A percentile compares a stretch with the other conserved stretches of the same genome.
phyloP scores from a whole-genome alignment of 2,797 vertebrate species.

The Triplophysa yarkandensis region DNA sequence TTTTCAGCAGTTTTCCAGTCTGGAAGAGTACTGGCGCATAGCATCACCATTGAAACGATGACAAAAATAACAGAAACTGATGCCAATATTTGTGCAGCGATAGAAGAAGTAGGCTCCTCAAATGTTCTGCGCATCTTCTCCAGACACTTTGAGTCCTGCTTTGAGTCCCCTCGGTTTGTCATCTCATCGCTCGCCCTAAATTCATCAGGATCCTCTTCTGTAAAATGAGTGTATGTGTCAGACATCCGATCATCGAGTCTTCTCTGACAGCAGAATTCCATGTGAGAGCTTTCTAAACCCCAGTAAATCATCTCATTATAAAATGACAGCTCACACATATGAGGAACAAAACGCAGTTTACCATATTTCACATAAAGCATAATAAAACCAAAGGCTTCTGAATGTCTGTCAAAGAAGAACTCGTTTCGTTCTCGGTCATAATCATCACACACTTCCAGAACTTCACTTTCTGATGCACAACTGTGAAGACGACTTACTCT shows the following conservation, averaged over 20 bases:
- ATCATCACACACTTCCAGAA: slow-evolving; percentile 88
- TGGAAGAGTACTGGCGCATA: slow-evolving; percentile 87
- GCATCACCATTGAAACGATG: slow-evolving; percentile 88
- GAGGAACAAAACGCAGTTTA: slow-evolving; percentile 84
- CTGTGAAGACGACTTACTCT: slow-evolving; percentile 85
- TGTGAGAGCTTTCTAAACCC: slow-evolving; percentile 84
- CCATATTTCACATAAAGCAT: slow-evolving; percentile 86
- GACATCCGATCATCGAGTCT: slow-evolving; percentile 88
- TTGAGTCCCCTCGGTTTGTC: slow-evolving; percentile 49
- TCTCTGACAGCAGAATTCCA: slow-evolving; percentile 87
- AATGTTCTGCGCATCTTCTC: slow-evolving; percentile 86
- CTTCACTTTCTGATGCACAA: slow-evolving; percentile 86
- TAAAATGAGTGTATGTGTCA: slow-evolving; percentile 81
- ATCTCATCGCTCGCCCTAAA: slow-evolving; percentile 49
- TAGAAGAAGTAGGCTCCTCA: slow-evolving; percentile 86
- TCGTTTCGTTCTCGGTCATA: slow-evolving; percentile 88
- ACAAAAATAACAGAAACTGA: slow-evolving; percentile 86
- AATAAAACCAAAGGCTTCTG: slow-evolving; percentile 87
- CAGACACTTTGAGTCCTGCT: slow-evolving; percentile 77
- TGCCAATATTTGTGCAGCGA: slow-evolving; percentile 86
- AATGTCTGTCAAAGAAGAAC: slow-evolving; percentile 88
- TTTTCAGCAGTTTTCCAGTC: slow-evolving; percentile 86
- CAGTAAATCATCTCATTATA: slow-evolving; percentile 90
- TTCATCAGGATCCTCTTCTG: slow-evolving; percentile 74
- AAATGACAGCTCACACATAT: slow-evolving; percentile 89